phyloP scores from a whole-genome alignment of 2,888 invertebrate species.

The Caradrina kadenii region DNA sequence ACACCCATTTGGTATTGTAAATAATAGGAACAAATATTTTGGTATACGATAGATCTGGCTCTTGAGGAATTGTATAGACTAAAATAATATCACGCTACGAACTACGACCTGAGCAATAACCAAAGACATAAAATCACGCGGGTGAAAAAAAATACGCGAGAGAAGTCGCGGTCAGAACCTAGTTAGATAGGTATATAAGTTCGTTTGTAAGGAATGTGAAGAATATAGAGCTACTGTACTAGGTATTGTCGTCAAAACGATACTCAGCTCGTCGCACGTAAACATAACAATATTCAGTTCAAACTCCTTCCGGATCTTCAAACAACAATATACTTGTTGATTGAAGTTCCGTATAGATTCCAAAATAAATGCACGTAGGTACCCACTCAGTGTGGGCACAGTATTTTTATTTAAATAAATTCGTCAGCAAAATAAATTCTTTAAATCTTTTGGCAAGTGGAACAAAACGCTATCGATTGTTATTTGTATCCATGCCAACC shows the following conservation, averaged over 20 bases:
- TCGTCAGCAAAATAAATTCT: constrained; percentile 34
- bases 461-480: constrained; percentile 56
- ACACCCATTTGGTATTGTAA: too few species aligned
- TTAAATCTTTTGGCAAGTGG: constrained; percentile 45
- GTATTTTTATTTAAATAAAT: constrained; percentile 19
- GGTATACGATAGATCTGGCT: too few species aligned
- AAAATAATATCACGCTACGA: too few species aligned
- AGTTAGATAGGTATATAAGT: too few species aligned
- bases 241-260: neutral
- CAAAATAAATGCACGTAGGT: constrained; percentile 22
- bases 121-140: too few species aligned
- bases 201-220: too few species aligned
- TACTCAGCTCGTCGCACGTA: neutral
- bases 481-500: constrained; percentile 66
- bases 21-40: too few species aligned
- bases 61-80: too few species aligned
- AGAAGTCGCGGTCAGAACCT: too few species aligned
- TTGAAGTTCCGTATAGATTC: neutral
- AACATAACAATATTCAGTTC: neutral
- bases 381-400: neutral
- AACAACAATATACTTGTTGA: too few species aligned
- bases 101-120: too few species aligned
- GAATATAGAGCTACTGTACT: neutral
- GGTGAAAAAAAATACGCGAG: too few species aligned
- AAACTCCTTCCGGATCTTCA: constrained; percentile 1